Evolutionary conservation across 2,797 vertebrate species (phyloP).

Genomic region (Dallia pectoralis): DNA sequence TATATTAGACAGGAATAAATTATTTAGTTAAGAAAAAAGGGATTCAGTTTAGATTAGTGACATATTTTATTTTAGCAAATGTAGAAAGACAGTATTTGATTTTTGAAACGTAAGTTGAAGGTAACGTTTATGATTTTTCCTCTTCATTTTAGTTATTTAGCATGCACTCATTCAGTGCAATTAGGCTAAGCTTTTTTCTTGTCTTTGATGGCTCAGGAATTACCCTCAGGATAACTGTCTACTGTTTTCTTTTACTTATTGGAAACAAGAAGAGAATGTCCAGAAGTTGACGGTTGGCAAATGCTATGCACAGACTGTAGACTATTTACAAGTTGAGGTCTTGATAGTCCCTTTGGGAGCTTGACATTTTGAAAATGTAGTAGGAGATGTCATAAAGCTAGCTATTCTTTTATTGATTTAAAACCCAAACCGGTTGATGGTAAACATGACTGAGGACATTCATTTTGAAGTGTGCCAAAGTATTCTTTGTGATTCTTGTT

Average conservation of each 20-base stretch:
- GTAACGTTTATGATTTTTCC: too few relatives aligned
- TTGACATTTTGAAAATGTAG: constrained; percentile 9
- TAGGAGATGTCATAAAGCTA: background rate
- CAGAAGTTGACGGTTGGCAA: constrained; percentile 66
- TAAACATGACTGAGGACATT: background rate
- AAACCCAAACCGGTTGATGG: background rate
- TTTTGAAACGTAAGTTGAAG: too few relatives aligned
- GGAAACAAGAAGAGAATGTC: constrained; percentile 62
- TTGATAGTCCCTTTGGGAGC: constrained; percentile 19
- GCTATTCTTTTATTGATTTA: background rate
- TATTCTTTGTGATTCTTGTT: constrained; percentile 11
- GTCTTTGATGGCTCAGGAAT: too few relatives aligned
- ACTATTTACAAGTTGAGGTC: constrained; percentile 16
- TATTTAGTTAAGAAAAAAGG: background rate
- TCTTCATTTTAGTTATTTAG: too few relatives aligned
- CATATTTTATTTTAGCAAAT: background rate
- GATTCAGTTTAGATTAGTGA: background rate
- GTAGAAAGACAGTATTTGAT: background rate
- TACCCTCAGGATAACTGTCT: too few relatives aligned
- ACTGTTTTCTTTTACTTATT: constrained; percentile 41
- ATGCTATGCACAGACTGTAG: constrained; percentile 24
- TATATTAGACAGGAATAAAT: background rate
- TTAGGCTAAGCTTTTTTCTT: too few relatives aligned
- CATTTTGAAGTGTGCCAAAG: background rate
- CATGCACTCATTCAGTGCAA: too few relatives aligned